A percentile compares a stretch with the other conserved stretches of the same genome.
Conservation (phyloP, 1,140 invertebrate species). For the Chlorops oryzae region DNA sequence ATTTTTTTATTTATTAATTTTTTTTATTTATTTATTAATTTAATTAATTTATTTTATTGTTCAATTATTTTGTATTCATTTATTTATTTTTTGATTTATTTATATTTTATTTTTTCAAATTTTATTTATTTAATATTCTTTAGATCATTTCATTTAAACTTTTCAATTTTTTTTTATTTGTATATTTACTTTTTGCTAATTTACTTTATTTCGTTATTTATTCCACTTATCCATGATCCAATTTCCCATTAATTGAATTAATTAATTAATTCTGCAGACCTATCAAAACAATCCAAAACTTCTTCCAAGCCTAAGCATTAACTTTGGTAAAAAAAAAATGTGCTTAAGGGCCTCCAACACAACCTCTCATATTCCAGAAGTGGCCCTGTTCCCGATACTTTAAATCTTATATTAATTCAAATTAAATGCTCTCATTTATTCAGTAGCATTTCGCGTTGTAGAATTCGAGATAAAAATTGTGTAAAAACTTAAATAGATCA, state of each 20-base stretch:
- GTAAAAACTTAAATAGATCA: too few species aligned
- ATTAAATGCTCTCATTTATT: too few species aligned
- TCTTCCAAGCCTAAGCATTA: constrained; percentile 30
- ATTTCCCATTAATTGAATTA: not conserved
- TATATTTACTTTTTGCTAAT: not conserved
- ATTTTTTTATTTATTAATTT: not conserved
- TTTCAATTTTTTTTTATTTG: not conserved
- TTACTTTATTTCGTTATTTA: not conserved
- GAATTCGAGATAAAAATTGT: too few species aligned
- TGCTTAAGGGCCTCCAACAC: too few species aligned
- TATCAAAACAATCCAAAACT: constrained; percentile 29
- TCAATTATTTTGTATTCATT: not conserved
- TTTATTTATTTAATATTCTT: too few species aligned
- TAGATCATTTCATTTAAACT: not conserved
- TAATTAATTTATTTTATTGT: not conserved
- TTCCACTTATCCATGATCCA: not conserved
- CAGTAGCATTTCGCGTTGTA: too few species aligned
- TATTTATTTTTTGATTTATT: too few species aligned
- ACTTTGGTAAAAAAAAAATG: too few species aligned
- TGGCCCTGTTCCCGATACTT: too few species aligned
- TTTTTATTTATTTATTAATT: not conserved
- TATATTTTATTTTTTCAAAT: too few species aligned
- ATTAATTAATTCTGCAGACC: constrained; percentile 9
- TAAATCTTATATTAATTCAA: too few species aligned
- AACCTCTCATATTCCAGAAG: too few species aligned